phyloP scores from a whole-genome alignment of 2,888 invertebrate species.

The Melinopterus prodromus region DNA sequence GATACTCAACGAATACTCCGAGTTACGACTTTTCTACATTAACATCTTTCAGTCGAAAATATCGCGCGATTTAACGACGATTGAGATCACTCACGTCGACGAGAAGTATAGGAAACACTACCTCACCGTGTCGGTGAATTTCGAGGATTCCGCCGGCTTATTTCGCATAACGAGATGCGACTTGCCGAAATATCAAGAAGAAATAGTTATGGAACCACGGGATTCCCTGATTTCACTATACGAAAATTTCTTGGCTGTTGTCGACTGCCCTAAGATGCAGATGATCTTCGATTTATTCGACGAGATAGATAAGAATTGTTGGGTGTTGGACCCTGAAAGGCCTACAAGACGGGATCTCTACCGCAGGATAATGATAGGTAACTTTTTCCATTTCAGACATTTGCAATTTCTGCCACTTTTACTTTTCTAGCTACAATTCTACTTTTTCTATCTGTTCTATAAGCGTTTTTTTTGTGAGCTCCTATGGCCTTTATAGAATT shows the following conservation, averaged over 20 bases:
- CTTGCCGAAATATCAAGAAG: constrained; percentile 46
- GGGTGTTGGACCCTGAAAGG: constrained; percentile 59
- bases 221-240: constrained; percentile 51
- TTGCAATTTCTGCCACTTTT: background rate
- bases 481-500: background rate
- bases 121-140: constrained; percentile 43
- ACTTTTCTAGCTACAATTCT: background rate
- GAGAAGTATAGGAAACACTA: constrained; percentile 39
- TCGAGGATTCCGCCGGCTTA: constrained; percentile 40
- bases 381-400: background rate
- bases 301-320: constrained; percentile 55
- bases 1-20: constrained; percentile 42
- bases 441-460: background rate
- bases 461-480: background rate
- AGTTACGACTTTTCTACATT: constrained; percentile 45
- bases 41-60: constrained; percentile 39
- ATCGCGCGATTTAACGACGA: constrained; percentile 39
- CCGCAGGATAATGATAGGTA: constrained; percentile 58
- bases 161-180: constrained; percentile 50
- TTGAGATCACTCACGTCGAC: constrained; percentile 40
- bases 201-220: constrained; percentile 37
- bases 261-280: constrained; percentile 51
- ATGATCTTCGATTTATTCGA: constrained; percentile 59
- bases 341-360: constrained; percentile 54
- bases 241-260: constrained; percentile 48